Percentiles rank a stretch among this genome's conserved stretches.
phyloP scores from a whole-genome alignment of 2,113 vertebrate species.

The Budorcas taxicolor region DNA sequence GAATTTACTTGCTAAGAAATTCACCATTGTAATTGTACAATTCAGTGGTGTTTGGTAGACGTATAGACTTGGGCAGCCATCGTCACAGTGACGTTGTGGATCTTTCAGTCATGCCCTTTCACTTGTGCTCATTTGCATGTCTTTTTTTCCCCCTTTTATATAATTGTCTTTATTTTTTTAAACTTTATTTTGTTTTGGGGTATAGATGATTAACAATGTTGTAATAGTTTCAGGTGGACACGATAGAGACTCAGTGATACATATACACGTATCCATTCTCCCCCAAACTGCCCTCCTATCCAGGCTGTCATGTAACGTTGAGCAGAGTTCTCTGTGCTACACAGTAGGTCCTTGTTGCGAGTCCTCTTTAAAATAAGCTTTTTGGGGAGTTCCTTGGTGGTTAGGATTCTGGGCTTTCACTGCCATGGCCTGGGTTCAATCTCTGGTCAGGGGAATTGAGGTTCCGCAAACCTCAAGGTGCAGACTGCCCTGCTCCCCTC shows the following conservation, averaged over 20 bases:
- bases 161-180: not conserved
- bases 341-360: not conserved
- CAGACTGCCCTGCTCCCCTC: not conserved
- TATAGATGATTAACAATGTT: not conserved
- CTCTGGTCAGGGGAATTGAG: not conserved
- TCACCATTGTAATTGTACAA: not conserved
- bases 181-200: not conserved
- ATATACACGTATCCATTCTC: not conserved
- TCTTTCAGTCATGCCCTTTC: not conserved
- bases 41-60: not conserved
- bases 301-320: not conserved
- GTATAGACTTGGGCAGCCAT: not conserved
- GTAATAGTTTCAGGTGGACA: not conserved
- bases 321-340: not conserved
- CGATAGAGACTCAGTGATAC: not conserved
- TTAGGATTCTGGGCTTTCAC: not conserved
- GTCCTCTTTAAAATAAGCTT: constrained; percentile 3
- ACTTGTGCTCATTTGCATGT: not conserved
- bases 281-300: not conserved
- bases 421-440: not conserved
- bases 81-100: not conserved
- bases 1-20: not conserved
- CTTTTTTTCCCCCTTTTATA: not conserved
- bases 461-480: not conserved
- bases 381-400: not conserved